A percentile compares a stretch with the other conserved stretches of the same genome.
These are phyloP conservation scores for Xenops minutus DNA, from an alignment of 2,797 vertebrate genomes.

Conservation along the genomic window DNA sequence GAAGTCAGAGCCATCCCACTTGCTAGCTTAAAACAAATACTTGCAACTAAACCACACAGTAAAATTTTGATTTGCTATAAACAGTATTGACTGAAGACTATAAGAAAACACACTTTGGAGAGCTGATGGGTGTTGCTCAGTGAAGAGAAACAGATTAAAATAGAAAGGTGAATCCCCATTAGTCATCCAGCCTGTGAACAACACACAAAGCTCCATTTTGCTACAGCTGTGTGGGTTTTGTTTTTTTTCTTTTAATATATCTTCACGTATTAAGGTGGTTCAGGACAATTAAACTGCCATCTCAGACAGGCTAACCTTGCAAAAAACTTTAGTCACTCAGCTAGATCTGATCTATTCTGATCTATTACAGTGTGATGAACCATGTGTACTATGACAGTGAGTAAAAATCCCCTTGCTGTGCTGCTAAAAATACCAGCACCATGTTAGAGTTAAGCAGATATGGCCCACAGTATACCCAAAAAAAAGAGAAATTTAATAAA, in stretches of 20 bases:
- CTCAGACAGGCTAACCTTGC: slow-evolving; percentile 38
- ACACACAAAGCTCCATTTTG: not conserved
- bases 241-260: not conserved
- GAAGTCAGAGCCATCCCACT: slow-evolving; percentile 1
- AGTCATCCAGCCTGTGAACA: slow-evolving; percentile 2
- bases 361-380: slow-evolving; percentile 47
- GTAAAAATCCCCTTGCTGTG: not conserved
- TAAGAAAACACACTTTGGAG: not conserved
- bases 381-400: slow-evolving; percentile 2
- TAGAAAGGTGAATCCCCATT: not conserved
- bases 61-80: not conserved
- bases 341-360: not conserved
- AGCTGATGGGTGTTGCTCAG: slow-evolving; percentile 17
- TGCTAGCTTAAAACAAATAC: not conserved
- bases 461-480: not conserved
- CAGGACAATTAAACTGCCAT: slow-evolving; percentile 55
- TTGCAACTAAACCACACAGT: not conserved
- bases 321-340: slow-evolving; percentile 52
- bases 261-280: slow-evolving; percentile 17
- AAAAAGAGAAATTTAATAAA: not conserved
- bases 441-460: not conserved
- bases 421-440: slow-evolving; percentile 66
- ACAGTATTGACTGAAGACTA: not conserved
- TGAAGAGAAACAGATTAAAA: slow-evolving; percentile 28
- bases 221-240: not conserved